Conservation (phyloP, 1,140 invertebrate species). For the Nephotettix cincticeps region DNA sequence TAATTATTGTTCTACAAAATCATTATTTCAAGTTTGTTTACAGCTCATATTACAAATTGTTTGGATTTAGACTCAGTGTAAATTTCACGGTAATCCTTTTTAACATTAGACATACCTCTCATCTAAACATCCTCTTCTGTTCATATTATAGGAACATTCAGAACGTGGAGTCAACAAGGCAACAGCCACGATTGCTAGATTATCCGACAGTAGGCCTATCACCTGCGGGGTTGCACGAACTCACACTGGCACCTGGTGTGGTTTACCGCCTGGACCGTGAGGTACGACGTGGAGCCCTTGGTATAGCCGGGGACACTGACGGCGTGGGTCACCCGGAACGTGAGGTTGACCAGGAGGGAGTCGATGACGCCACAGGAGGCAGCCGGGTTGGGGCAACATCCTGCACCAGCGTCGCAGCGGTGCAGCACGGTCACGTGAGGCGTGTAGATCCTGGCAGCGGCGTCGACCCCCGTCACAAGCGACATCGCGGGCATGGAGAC, state of each 20-base stretch:
- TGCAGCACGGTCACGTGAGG: conserved; percentile 48
- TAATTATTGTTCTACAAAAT: too few relatives aligned
- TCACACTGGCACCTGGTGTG: conserved; percentile 8
- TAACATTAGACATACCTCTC: too few relatives aligned
- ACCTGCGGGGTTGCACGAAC: background rate
- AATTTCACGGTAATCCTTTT: too few relatives aligned
- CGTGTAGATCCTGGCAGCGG: conserved; percentile 46
- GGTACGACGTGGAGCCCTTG: background rate
- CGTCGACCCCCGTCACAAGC: background rate
- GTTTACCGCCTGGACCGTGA: background rate
- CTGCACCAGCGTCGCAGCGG: conserved; percentile 45
- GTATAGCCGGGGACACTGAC: background rate
- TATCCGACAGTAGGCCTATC: too few relatives aligned
- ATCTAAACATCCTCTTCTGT: too few relatives aligned
- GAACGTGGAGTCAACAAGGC: too few relatives aligned
- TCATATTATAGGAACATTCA: too few relatives aligned
- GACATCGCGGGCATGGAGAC: background rate
- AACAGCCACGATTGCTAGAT: too few relatives aligned
- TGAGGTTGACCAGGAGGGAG: background rate
- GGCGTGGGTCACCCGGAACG: conserved; percentile 3
- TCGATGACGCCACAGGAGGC: background rate
- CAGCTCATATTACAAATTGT: too few relatives aligned
- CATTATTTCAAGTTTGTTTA: too few relatives aligned
- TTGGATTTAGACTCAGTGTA: too few relatives aligned
- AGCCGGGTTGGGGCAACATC: conserved; percentile 42